phyloP scores from a whole-genome alignment of 2,113 vertebrate species.

The Nibea coibor region DNA sequence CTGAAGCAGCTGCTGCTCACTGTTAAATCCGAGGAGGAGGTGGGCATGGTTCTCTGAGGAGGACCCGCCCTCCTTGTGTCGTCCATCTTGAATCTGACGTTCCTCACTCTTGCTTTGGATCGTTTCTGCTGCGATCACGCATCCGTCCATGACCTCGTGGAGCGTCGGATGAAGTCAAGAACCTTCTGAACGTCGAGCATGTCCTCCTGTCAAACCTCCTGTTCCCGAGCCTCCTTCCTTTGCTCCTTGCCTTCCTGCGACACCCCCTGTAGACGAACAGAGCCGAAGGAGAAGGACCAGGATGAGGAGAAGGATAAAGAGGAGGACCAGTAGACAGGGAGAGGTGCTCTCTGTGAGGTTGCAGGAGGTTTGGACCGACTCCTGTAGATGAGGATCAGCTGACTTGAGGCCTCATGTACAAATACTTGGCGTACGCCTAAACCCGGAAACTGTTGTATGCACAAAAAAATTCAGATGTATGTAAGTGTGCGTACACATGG shows the following conservation, averaged over 20 bases:
- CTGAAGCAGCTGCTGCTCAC: conserved; percentile 62
- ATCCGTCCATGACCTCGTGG: too few relatives aligned
- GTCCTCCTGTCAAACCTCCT: conserved; percentile 15
- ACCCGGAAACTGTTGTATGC: too few relatives aligned
- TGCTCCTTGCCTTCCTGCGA: background rate
- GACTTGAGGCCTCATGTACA: too few relatives aligned
- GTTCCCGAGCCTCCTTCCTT: background rate
- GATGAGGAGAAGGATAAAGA: too few relatives aligned
- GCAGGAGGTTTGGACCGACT: too few relatives aligned
- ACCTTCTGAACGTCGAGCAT: conserved; percentile 22
- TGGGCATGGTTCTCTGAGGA: conserved; percentile 17
- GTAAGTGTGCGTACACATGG: too few relatives aligned
- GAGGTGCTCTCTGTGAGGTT: too few relatives aligned
- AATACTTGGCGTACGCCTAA: too few relatives aligned
- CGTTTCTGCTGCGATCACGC: too few relatives aligned
- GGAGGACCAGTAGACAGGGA: too few relatives aligned
- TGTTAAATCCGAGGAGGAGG: background rate
- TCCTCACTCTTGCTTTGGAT: background rate
- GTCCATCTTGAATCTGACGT: background rate
- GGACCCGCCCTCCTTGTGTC: background rate
- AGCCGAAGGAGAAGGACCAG: background rate
- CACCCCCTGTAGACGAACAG: background rate
- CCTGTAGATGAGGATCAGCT: too few relatives aligned
- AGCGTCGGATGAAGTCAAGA: background rate
- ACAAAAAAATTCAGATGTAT: too few relatives aligned